Evolutionary conservation across 2,113 vertebrate species (phyloP), one percentile per base, ranked within the genome.

Genomic region (Crotalus horridus): DNA sequence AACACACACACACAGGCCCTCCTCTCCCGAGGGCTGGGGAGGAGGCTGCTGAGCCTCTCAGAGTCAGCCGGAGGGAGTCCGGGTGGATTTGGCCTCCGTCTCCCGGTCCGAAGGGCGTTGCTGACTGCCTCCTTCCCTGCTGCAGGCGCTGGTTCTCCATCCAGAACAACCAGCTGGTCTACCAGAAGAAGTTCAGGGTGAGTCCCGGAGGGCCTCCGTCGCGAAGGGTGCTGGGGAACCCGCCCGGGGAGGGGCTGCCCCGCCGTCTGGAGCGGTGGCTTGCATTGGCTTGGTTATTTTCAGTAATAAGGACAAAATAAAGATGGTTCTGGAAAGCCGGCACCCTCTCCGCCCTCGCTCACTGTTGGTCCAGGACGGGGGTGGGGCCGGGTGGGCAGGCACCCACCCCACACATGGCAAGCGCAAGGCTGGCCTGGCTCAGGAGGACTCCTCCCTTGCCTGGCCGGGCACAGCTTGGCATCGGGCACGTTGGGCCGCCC

Each of bases 131-230:
- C 96, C 96, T 97, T 56, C 96, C 39, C 96, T 98, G 98, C 90
- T 96, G 94, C 97, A 99, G 99, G 97, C 98, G 99, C 95, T 99
- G 99, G 99, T 99, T 99, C 97, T 99, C 99, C 89, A 99, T 99
- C 97, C 99, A 99, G 96, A 99, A 99, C 97, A 99, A 99, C 97
- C 99, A 99, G 96, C 98, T 99, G 87, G 99, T 99, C 94, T 99
- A 99, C 97, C 99, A 99, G 98, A 99, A 99, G 97, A 99, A 99
- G 94, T 99, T 99, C 96, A 99, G 99, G 99, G 99, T 99, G 97
- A 90, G 98, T 96, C n/a, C 92, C 5, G 5, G 33, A 17, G 46
- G 4, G 10, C 61, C 48, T 51, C 48, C 48, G 48, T 51, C 10
- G 23, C 7, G 8, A 64, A 10, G 61, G 24, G 46, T 7, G 1